Evolutionary conservation across 2,888 invertebrate species (phyloP).

Genomic region (Lacanobia wlatinum): DNA sequence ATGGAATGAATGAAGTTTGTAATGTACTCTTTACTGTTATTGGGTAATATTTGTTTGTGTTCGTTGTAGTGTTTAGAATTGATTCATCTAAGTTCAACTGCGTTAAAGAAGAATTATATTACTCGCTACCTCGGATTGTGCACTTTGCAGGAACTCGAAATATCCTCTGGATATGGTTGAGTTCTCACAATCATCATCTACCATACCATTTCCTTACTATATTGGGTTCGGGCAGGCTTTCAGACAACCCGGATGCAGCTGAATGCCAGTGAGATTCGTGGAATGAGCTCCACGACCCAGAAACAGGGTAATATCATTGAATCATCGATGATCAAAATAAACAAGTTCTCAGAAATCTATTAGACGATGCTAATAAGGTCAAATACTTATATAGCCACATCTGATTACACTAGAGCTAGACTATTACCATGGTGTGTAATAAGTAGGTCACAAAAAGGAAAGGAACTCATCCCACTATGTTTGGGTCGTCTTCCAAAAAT

Average conservation of each 20-base stretch:
- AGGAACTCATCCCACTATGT: no score
- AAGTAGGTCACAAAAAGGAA: no score
- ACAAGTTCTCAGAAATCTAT: no score
- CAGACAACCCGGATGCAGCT: not conserved
- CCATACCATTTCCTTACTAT: no score
- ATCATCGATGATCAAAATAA: not conserved
- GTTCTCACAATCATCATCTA: not conserved
- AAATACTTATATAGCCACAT: not conserved
- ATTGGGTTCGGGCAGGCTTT: not conserved
- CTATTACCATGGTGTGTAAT: no score
- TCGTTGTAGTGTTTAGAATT: conserved; percentile 6
- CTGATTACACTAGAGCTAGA: not conserved
- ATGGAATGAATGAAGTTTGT: conserved; percentile 36
- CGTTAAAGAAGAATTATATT: not conserved
- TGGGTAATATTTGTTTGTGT: not conserved
- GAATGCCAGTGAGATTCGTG: not conserved
- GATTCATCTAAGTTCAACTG: not conserved
- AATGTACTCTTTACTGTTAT: conserved; percentile 28
- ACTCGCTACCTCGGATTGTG: not conserved
- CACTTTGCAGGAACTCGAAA: not conserved
- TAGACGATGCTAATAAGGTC: not conserved
- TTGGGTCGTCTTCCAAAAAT: no score
- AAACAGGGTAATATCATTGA: not conserved
- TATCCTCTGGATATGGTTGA: not conserved
- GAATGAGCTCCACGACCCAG: not conserved